These are phyloP conservation scores for Drosophila multiciliata DNA, from an alignment of 2,888 invertebrate genomes.

Conservation along the genomic window DNA sequence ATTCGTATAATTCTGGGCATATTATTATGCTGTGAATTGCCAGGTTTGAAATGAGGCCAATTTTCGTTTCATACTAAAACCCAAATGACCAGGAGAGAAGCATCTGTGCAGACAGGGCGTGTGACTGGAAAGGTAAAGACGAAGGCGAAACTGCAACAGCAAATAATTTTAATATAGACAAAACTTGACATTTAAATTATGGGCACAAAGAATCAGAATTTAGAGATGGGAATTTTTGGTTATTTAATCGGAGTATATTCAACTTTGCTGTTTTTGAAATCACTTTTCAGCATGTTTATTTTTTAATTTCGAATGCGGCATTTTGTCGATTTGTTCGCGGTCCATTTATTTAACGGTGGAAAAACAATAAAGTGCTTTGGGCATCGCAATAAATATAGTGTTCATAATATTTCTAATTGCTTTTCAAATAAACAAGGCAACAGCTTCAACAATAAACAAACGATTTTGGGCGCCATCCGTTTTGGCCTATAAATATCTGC, in stretches of 20 bases:
- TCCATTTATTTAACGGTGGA: slow-evolving; percentile 45
- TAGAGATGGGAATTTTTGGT: background rate
- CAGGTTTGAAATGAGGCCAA: slow-evolving; percentile 51
- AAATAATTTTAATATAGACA: slow-evolving; percentile 83
- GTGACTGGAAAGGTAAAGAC: slow-evolving; percentile 33
- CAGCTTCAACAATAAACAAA: slow-evolving; percentile 66
- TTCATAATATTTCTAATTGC: slow-evolving; percentile 82
- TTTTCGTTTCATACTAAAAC: slow-evolving; percentile 66
- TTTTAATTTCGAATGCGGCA: slow-evolving; percentile 27
- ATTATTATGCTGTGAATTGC: background rate
- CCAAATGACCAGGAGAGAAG: slow-evolving; percentile 35
- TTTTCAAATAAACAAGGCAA: slow-evolving; percentile 79
- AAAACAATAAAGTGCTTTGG: slow-evolving; percentile 23
- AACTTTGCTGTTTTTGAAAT: background rate
- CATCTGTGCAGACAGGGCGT: slow-evolving; percentile 53
- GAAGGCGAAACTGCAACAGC: slow-evolving; percentile 48
- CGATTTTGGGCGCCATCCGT: slow-evolving; percentile 48
- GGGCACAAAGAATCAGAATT: slow-evolving; percentile 80
- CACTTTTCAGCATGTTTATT: slow-evolving; percentile 33
- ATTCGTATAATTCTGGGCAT: background rate
- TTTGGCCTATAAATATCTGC: slow-evolving; percentile 20
- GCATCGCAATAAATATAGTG: slow-evolving; percentile 74
- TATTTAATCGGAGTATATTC: background rate
- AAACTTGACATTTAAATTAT: slow-evolving; percentile 85
- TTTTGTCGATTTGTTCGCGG: slow-evolving; percentile 22